Evolutionary conservation across 2,113 vertebrate genomes (phyloP).

Genomic region (Ceyx cyanopectus): DNA sequence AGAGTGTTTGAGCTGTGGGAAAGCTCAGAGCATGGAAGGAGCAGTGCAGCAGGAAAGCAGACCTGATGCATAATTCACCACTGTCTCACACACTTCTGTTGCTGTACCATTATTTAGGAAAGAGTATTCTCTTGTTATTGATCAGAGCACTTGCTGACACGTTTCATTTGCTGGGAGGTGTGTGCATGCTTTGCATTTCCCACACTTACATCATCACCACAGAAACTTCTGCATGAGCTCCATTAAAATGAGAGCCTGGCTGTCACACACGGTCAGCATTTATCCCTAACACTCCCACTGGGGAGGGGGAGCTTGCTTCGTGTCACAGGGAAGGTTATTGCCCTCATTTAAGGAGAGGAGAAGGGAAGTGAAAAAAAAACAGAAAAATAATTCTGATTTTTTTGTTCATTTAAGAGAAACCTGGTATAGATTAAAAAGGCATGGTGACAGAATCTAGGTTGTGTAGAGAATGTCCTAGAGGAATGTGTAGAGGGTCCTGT

Average conservation of each 20-base stretch:
- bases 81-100: constrained; percentile 63
- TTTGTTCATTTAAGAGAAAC: neutral
- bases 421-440: neutral
- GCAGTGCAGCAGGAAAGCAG: constrained; percentile 56
- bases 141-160: constrained; percentile 78
- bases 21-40: constrained; percentile 61
- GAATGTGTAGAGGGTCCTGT: neutral
- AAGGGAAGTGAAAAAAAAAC: neutral
- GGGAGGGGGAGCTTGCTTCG: neutral
- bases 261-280: neutral
- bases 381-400: neutral
- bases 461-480: too few relatives aligned
- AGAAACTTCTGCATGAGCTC: constrained; percentile 37
- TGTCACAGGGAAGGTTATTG: neutral
- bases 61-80: constrained; percentile 80
- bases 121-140: constrained; percentile 82
- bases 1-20: constrained; percentile 65
- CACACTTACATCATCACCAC: constrained; percentile 22
- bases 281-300: neutral
- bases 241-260: constrained; percentile 56
- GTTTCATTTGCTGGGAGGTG: constrained; percentile 79
- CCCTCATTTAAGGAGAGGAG: neutral
- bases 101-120: constrained; percentile 78
- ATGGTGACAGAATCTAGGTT: neutral
- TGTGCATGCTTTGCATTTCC: constrained; percentile 61